A percentile compares a stretch with the other conserved stretches of the same genome.
phyloP scores from a whole-genome alignment of 2,113 vertebrate species.

The Chlamydotis undulata region DNA sequence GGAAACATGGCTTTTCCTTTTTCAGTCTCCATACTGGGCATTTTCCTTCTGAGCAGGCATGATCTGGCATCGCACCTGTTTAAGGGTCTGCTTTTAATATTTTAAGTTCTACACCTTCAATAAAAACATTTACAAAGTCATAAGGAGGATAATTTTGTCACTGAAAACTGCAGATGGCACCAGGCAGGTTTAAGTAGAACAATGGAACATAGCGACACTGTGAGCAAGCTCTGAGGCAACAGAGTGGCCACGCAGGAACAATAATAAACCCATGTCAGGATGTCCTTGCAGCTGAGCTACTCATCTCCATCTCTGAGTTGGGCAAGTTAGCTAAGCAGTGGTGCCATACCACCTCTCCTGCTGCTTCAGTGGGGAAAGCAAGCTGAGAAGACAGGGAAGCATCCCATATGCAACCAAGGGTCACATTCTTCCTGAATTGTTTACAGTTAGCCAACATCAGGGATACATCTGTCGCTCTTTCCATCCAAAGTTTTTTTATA shows the following conservation, averaged over 20 bases:
- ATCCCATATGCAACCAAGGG: not conserved
- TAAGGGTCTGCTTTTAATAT: not conserved
- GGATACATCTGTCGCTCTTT: not conserved
- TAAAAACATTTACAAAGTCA: not conserved
- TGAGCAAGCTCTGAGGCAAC: not conserved
- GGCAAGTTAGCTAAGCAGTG: not conserved
- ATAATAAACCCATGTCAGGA: not conserved
- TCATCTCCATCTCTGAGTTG: not conserved
- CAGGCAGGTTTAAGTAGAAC: not conserved
- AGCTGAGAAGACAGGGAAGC: not conserved
- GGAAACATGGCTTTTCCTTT: not conserved
- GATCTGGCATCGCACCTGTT: accelerated
- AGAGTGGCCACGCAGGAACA: not conserved
- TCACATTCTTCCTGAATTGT: slow-evolving; percentile 12
- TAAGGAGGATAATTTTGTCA: not conserved
- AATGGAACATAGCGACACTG: accelerated
- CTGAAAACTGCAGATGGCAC: not conserved
- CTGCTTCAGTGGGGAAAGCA: not conserved
- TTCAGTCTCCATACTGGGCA: not conserved
- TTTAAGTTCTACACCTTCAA: not conserved
- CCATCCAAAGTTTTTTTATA: not conserved
- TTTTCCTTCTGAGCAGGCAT: not conserved
- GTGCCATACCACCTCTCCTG: not conserved
- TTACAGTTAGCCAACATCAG: not conserved
- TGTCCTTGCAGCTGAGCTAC: not conserved